Evolutionary conservation across 2,113 vertebrate species (phyloP).

Genomic region (Bostrychus sinensis): DNA sequence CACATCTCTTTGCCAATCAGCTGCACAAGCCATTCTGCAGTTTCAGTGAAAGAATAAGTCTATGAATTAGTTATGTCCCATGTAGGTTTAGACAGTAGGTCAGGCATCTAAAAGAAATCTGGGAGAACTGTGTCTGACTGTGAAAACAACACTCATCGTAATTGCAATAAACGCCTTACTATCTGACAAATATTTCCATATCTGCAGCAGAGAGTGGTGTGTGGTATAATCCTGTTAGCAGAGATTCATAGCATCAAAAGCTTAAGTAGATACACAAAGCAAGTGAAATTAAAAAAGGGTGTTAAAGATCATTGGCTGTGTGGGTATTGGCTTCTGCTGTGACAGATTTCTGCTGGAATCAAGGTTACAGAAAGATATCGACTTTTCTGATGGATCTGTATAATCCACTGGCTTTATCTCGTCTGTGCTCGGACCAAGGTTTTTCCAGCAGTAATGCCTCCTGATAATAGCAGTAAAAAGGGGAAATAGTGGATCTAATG

Average conservation of each 20-base stretch:
- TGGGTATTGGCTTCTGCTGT: neutral
- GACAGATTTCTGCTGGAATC: constrained; percentile 7
- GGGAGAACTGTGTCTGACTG: too few relatives aligned
- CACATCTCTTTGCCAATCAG: neutral
- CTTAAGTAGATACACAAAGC: neutral
- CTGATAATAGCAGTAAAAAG: neutral
- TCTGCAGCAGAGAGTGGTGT: neutral
- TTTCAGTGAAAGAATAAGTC: neutral
- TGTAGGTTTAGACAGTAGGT: constrained; percentile 1
- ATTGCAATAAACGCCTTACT: neutral
- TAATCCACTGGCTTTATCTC: constrained; percentile 11
- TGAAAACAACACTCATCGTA: too few relatives aligned
- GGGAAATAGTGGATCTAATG: neutral
- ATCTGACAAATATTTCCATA: neutral
- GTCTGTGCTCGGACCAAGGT: neutral
- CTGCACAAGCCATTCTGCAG: neutral
- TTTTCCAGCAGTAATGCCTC: neutral
- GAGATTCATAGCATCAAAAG: neutral
- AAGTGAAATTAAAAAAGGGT: constrained; percentile 12
- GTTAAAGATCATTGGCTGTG: constrained; percentile 6
- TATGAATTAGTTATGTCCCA: constrained; percentile 3
- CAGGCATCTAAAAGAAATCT: neutral
- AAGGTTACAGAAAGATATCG: constrained; percentile 9
- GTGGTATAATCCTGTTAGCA: neutral
- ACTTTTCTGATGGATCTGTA: constrained; percentile 6